Conservation (phyloP, 1,140 invertebrate genomes). For the Listronotus oregonensis region DNA sequence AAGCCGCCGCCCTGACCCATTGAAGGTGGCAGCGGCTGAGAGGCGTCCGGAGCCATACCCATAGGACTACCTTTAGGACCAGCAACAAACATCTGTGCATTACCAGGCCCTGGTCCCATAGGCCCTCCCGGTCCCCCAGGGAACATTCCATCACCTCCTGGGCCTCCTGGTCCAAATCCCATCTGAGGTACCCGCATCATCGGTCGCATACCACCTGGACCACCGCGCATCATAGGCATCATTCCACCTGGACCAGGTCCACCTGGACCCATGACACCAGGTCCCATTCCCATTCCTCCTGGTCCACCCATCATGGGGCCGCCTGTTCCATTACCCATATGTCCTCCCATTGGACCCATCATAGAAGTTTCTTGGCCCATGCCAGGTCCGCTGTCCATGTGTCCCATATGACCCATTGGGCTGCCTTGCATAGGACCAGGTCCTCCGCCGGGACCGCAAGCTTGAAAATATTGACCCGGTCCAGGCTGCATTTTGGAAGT, state of each 20-base stretch:
- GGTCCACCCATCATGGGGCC: constrained; percentile 55
- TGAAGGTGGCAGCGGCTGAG: constrained; percentile 77
- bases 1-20: constrained; percentile 77
- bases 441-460: constrained; percentile 58
- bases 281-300: constrained; percentile 52
- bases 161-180: constrained; percentile 59
- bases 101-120: constrained; percentile 54
- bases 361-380: constrained; percentile 57
- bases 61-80: constrained; percentile 60
- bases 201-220: constrained; percentile 53
- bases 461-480: constrained; percentile 77
- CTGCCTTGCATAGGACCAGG: constrained; percentile 58
- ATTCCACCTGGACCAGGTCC: constrained; percentile 29
- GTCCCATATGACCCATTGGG: constrained; percentile 56
- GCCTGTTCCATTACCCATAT: constrained; percentile 52
- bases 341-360: constrained; percentile 59
- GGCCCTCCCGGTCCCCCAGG: constrained; percentile 43
- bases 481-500: constrained; percentile 70
- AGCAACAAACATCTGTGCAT: constrained; percentile 61
- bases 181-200: constrained; percentile 62
- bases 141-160: constrained; percentile 57
- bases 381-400: constrained; percentile 56
- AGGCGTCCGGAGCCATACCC: constrained; percentile 66
- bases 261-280: constrained; percentile 50
- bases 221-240: constrained; percentile 55